A percentile compares a stretch with the other conserved stretches of the same genome.
phyloP scores from a whole-genome alignment of 2,888 invertebrate genomes.

The Conistra vaccinii region DNA sequence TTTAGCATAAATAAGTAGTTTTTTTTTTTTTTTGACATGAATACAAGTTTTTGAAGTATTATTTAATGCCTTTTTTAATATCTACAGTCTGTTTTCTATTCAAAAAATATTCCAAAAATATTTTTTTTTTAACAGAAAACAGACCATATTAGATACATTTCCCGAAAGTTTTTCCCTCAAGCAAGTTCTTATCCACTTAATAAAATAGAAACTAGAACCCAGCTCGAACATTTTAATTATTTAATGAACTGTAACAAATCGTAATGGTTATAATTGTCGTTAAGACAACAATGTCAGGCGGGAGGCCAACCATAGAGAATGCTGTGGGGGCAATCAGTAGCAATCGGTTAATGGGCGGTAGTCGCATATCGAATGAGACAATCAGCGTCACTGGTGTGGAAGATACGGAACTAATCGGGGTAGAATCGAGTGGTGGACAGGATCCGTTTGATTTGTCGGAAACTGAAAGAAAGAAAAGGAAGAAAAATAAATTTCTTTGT shows the following conservation, averaged over 20 bases:
- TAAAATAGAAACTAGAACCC: slow-evolving; percentile 53
- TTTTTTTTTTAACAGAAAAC: background rate
- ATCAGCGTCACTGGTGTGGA: slow-evolving; percentile 74
- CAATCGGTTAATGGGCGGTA: slow-evolving; percentile 81
- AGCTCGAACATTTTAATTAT: slow-evolving; percentile 75
- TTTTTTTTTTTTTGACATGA: background rate
- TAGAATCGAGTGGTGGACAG: slow-evolving; percentile 41
- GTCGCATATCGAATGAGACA: slow-evolving; percentile 85
- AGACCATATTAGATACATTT: background rate
- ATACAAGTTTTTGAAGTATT: background rate
- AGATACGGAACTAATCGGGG: slow-evolving; percentile 78
- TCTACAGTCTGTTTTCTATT: too few relatives aligned
- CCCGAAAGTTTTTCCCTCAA: background rate
- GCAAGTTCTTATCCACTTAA: slow-evolving; percentile 14
- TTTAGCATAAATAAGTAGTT: slow-evolving; percentile 33
- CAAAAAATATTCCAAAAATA: too few relatives aligned
- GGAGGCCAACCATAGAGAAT: slow-evolving; percentile 84
- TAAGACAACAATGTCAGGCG: slow-evolving; percentile 79
- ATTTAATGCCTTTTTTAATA: background rate
- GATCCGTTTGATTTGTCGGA: slow-evolving; percentile 31
- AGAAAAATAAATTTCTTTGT: too few relatives aligned
- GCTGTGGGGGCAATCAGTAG: slow-evolving; percentile 78
- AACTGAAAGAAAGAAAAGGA: too few relatives aligned
- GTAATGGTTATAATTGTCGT: slow-evolving; percentile 85
- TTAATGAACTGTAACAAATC: slow-evolving; percentile 81